Conservation (phyloP, 2,888 invertebrate species). For the Troides oblongomaculatus region DNA sequence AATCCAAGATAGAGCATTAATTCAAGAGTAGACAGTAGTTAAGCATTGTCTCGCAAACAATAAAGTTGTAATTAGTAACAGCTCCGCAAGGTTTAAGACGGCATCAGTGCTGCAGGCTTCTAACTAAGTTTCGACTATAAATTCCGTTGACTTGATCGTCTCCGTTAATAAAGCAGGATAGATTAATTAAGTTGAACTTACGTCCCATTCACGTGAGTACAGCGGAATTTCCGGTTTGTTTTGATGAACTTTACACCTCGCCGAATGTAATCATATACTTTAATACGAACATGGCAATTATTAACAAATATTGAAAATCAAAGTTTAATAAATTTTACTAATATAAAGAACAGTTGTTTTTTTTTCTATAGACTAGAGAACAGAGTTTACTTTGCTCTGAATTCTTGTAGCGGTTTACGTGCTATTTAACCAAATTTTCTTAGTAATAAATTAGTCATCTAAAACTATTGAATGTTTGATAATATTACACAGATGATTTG, state of each 20-base stretch:
- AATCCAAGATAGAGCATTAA: conserved; percentile 18
- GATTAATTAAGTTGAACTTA: conserved; percentile 26
- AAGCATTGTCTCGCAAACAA: conserved; percentile 41
- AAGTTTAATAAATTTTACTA: too few relatives aligned
- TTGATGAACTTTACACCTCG: neutral
- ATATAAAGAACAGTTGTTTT: too few relatives aligned
- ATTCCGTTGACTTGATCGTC: conserved; percentile 33
- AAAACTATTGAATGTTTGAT: too few relatives aligned
- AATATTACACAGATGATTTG: too few relatives aligned
- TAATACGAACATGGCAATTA: too few relatives aligned
- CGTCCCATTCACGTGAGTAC: conserved; percentile 13
- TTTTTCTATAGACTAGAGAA: too few relatives aligned
- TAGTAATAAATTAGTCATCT: too few relatives aligned
- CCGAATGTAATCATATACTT: neutral
- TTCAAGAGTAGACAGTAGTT: conserved; percentile 31
- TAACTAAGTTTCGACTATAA: conserved; percentile 37
- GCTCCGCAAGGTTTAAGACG: conserved; percentile 35
- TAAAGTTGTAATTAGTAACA: conserved; percentile 49
- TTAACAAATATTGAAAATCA: too few relatives aligned
- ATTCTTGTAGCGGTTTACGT: too few relatives aligned
- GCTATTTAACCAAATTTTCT: too few relatives aligned
- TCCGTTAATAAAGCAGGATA: conserved; percentile 30
- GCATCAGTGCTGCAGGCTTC: conserved; percentile 35
- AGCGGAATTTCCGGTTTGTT: conserved; percentile 8
- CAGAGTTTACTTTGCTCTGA: too few relatives aligned